Evolutionary conservation across 2,888 invertebrate species (phyloP), one percentile per base, ranked within the genome.

Genomic region (Pemphredon lugubris): DNA sequence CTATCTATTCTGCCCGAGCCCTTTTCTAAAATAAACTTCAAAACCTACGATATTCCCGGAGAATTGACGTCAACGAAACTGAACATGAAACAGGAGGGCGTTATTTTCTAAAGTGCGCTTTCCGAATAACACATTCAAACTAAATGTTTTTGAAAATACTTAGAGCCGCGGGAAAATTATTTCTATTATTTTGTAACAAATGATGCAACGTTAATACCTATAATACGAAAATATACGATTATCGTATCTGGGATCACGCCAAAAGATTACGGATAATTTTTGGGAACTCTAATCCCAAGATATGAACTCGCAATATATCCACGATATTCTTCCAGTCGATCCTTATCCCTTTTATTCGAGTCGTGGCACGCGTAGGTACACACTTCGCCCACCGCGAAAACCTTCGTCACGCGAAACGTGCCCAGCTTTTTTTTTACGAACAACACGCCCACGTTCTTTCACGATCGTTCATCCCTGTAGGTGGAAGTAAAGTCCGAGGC

Each of bases 301-400:
- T 75, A 75, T 66, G 57, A 57, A 61, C 40, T 34, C 16, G 21
- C 65, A 42, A 79, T 76, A 68, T 76, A 68, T 74, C 76, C 76
- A 16, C 21, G 68, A 72, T 76, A 74, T 69, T 69, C 65, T 63
- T 40, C n/a, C 50, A 66, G 50, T 60, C 63, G 63, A 73, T 77
- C 72, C 60, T 82, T 81, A 83, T 83, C 81, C 81, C 73, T 70
- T 72, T 79, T 79, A 82, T 79, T 76, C 75, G 75, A 82, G 79
- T 81, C 82, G 51, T 66, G 76, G 79, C 83, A 82, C 83, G 83
- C 81, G 68, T 79, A 75, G 64, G 65, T 69, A 61, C 60, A 76
- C 57, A 61, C 55, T 63, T 60, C 58, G 50, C 37, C 66, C 47
- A 68, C 47, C 53, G 59, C 45, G 16, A 42, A 69, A 73, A 65